Evolutionary conservation across 1,140 invertebrate species (phyloP).

Genomic region (Panagrolaimus sp.): DNA sequence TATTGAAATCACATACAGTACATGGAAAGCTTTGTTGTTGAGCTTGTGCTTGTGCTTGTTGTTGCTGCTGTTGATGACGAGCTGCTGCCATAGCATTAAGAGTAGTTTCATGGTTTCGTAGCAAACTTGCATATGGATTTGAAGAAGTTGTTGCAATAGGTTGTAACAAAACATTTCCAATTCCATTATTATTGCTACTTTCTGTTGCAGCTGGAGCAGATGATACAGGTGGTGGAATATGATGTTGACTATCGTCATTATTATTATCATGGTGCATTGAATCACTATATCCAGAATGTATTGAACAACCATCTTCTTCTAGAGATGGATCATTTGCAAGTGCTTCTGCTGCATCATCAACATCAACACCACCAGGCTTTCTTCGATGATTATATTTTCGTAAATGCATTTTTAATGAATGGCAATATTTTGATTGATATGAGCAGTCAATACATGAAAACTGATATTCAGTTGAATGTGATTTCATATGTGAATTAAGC

Average conservation of each 20-base stretch:
- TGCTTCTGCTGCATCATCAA: constrained; percentile 49
- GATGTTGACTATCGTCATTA: not conserved
- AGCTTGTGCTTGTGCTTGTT: too few species aligned
- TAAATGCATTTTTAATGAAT: constrained; percentile 89
- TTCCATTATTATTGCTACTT: not conserved
- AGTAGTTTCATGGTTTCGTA: constrained; percentile 23
- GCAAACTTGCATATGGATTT: not conserved
- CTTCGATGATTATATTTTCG: constrained; percentile 82
- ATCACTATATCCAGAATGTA: constrained; percentile 60
- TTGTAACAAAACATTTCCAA: not conserved
- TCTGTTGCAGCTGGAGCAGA: not conserved
- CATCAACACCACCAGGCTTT: constrained; percentile 73
- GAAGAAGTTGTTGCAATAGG: not conserved
- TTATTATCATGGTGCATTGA: not conserved
- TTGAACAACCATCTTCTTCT: constrained; percentile 25
- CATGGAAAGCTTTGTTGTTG: constrained; percentile 42
- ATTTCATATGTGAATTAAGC: constrained; percentile 96
- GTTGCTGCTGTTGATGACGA: constrained; percentile 32
- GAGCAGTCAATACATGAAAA: constrained; percentile 87
- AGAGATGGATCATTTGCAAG: constrained; percentile 7
- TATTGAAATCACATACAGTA: constrained; percentile 6
- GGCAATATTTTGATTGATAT: constrained; percentile 97
- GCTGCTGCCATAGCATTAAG: constrained; percentile 31
- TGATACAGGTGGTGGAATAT: not conserved
- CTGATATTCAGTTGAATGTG: constrained; percentile 91